Conservation (phyloP, 2,797 vertebrate species). For the Synanceia verrucosa region DNA sequence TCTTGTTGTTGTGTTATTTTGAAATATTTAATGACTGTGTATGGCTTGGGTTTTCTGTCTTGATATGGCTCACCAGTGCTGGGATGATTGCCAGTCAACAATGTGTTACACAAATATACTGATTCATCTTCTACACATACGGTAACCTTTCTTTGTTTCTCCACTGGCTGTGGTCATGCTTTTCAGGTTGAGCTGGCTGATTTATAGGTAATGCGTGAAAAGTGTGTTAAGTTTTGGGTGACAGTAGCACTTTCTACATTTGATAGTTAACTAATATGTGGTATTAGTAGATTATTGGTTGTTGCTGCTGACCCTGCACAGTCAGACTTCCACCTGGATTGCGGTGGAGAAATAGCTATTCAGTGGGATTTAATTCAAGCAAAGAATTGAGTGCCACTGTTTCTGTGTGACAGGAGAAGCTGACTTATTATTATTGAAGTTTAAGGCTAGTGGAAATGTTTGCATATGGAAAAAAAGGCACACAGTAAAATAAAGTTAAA, state of each 20-base stretch:
- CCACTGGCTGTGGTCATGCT: background rate
- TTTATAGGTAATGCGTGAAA: background rate
- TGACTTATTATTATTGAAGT: background rate
- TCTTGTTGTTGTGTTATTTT: background rate
- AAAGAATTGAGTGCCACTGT: background rate
- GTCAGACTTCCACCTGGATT: constrained; percentile 13
- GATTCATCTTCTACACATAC: constrained; percentile 19
- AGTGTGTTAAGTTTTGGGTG: background rate
- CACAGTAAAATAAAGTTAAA: constrained; percentile 17
- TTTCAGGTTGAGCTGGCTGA: background rate
- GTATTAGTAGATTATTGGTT: background rate
- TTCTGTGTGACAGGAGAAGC: constrained; percentile 25
- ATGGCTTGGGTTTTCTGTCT: background rate
- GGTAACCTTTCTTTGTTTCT: background rate
- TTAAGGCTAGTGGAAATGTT: constrained; percentile 29
- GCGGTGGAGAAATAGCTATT: constrained; percentile 1
- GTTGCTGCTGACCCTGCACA: background rate
- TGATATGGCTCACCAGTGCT: constrained; percentile 12
- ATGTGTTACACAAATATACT: constrained; percentile 30
- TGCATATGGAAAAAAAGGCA: constrained; percentile 34
- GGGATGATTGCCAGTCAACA: constrained; percentile 18
- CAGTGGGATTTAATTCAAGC: constrained; percentile 11
- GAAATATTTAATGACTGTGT: background rate
- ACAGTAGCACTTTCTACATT: background rate
- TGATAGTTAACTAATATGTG: background rate